phyloP scores from a whole-genome alignment of 2,888 invertebrate genomes.

The Apamea crenata region DNA sequence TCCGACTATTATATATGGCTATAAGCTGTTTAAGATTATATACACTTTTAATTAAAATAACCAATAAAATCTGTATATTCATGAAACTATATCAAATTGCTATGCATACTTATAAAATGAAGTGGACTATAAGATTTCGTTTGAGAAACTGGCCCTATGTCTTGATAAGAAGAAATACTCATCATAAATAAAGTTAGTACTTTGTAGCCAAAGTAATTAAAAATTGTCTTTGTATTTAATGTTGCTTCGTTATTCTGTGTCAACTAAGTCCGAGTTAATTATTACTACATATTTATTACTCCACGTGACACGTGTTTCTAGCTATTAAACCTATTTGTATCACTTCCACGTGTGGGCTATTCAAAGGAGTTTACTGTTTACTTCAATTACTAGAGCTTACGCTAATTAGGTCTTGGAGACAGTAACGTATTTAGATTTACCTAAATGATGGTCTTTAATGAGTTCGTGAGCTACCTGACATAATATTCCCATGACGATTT shows the following conservation, averaged over 20 bases:
- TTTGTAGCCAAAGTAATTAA: conserved; percentile 29
- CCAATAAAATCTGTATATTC: too few relatives aligned
- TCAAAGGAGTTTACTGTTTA: conserved; percentile 41
- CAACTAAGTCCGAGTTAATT: conserved; percentile 32
- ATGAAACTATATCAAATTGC: too few relatives aligned
- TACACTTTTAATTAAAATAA: too few relatives aligned
- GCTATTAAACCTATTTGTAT: conserved; percentile 44
- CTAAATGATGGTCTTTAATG: neutral
- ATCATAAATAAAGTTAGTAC: conserved; percentile 8
- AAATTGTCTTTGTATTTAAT: conserved; percentile 32
- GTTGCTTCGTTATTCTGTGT: conserved; percentile 32
- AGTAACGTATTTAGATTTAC: neutral
- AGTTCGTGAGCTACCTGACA: neutral
- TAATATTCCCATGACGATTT: neutral
- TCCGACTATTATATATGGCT: too few relatives aligned
- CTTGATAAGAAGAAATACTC: neutral
- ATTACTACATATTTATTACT: conserved; percentile 61
- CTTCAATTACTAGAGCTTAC: conserved; percentile 17
- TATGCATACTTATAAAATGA: too few relatives aligned
- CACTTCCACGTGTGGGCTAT: conserved; percentile 38
- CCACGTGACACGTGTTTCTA: conserved; percentile 62
- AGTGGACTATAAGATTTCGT: neutral
- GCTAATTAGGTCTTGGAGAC: conserved; percentile 4
- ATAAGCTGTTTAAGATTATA: too few relatives aligned
- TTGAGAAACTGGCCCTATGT: neutral